Conservation (phyloP, 23 tunicate species). For the Diplosoma virens region DNA sequence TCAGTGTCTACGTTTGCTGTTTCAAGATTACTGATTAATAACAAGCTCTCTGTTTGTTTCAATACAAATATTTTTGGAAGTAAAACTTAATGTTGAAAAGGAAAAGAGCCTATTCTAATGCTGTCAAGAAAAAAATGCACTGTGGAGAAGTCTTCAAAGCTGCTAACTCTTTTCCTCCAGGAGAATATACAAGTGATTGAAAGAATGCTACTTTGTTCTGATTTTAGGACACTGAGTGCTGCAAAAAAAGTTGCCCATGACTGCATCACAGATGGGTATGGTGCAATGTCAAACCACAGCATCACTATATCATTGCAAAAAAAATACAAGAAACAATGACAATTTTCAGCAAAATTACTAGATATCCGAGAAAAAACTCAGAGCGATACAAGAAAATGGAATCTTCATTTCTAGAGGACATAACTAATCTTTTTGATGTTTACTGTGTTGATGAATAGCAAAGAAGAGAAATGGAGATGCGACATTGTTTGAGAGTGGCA, state of each 20-base stretch:
- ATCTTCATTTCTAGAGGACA: background rate
- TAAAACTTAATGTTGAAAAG: background rate
- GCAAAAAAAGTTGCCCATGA: conserved; percentile 2
- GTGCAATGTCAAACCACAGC: conserved; percentile 7
- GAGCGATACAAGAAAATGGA: conserved; percentile 3
- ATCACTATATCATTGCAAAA: background rate
- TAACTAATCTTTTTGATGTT: no score
- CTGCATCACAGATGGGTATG: conserved; percentile 11
- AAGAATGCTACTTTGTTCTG: background rate
- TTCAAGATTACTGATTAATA: background rate
- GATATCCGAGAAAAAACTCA: background rate
- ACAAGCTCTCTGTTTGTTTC: background rate
- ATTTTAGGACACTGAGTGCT: background rate
- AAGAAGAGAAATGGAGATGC: no score
- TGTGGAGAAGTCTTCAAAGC: conserved; percentile 10
- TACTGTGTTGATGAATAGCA: no score
- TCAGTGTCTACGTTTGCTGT: background rate
- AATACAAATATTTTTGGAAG: background rate
- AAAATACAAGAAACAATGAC: background rate
- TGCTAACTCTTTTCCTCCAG: conserved; percentile 2
- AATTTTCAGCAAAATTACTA: conserved; percentile 4
- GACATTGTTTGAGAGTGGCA: no score
- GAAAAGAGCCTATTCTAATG: conserved; percentile 3
- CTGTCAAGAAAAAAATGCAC: conserved; percentile 9
- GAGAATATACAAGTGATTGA: conserved; percentile 10